Percentiles rank a stretch among this genome's conserved stretches.
Evolutionary conservation across 2,113 vertebrate genomes (phyloP).

Genomic region (Planiliza haematocheilus): DNA sequence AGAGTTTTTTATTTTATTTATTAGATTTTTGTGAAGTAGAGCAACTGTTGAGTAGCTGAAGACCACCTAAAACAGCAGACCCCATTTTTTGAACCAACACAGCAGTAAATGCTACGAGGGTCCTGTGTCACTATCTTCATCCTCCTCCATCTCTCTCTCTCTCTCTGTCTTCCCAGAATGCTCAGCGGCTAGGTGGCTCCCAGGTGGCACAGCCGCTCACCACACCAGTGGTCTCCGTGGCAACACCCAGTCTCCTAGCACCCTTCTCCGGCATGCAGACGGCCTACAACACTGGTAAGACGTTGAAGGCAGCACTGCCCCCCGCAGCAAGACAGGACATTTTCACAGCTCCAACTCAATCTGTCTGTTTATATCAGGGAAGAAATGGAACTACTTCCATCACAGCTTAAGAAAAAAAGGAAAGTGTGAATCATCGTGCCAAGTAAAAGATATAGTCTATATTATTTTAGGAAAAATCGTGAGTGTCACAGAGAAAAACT

Average conservation of each 20-base stretch:
- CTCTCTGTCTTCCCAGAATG: constrained; percentile 85
- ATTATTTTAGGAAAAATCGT: constrained; percentile 33
- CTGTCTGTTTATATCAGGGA: constrained; percentile 10
- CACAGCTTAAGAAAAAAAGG: neutral
- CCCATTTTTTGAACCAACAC: neutral
- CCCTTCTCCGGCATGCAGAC: constrained; percentile 85
- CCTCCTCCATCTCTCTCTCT: constrained; percentile 9
- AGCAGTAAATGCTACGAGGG: neutral
- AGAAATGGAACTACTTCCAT: neutral
- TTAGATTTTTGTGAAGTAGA: neutral
- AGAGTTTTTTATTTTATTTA: neutral
- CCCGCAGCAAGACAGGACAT: neutral
- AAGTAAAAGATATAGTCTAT: neutral
- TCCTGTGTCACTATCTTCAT: neutral
- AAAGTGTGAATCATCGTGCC: neutral
- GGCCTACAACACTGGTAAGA: constrained; percentile 84
- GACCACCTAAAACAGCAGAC: neutral
- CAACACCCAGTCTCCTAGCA: constrained; percentile 92
- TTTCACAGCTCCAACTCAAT: neutral
- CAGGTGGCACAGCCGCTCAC: constrained; percentile 90
- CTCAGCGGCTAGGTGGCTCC: constrained; percentile 90
- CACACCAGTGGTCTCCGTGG: constrained; percentile 93
- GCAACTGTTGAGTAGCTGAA: neutral
- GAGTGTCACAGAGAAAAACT: constrained; percentile 13
- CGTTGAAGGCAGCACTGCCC: neutral